A percentile compares a stretch with the other conserved stretches of the same genome.
Evolutionary conservation across 1,140 invertebrate genomes (phyloP).

Genomic region (Drosophila malerkotliana): DNA sequence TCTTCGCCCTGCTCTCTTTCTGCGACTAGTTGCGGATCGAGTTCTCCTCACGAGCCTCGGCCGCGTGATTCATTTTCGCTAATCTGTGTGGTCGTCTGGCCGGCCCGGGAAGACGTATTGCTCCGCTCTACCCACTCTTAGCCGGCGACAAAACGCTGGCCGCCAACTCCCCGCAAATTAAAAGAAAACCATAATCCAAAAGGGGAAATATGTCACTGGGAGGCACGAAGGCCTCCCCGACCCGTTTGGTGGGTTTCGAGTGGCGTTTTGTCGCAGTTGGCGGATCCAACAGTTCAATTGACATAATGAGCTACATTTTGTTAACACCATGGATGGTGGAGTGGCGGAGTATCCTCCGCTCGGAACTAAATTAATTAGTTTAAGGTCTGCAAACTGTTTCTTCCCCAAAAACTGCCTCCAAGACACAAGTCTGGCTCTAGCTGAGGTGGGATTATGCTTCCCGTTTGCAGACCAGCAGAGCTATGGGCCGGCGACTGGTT

Average conservation of each 20-base stretch:
- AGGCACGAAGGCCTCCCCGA: conserved; percentile 44
- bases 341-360: background rate
- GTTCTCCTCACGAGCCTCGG: background rate
- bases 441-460: conserved; percentile 11
- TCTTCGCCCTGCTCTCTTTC: background rate
- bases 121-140: conserved; percentile 66
- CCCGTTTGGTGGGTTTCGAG: conserved; percentile 58
- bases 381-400: background rate
- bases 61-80: conserved; percentile 64
- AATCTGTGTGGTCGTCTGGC: conserved; percentile 64
- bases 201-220: conserved; percentile 5
- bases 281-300: conserved; percentile 78
- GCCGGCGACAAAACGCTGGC: conserved; percentile 71
- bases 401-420: background rate
- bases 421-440: background rate
- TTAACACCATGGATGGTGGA: conserved; percentile 17
- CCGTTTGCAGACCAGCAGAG: conserved; percentile 20
- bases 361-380: background rate
- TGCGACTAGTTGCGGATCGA: conserved; percentile 21
- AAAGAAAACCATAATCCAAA: conserved; percentile 11
- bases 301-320: conserved; percentile 83
- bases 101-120: conserved; percentile 61
- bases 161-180: conserved; percentile 61
- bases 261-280: conserved; percentile 6
- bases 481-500: conserved; percentile 53